A percentile compares a stretch with the other conserved stretches of the same genome.
Evolutionary conservation across 2,888 invertebrate species (phyloP).

Genomic region (Drosophila phalerata): DNA sequence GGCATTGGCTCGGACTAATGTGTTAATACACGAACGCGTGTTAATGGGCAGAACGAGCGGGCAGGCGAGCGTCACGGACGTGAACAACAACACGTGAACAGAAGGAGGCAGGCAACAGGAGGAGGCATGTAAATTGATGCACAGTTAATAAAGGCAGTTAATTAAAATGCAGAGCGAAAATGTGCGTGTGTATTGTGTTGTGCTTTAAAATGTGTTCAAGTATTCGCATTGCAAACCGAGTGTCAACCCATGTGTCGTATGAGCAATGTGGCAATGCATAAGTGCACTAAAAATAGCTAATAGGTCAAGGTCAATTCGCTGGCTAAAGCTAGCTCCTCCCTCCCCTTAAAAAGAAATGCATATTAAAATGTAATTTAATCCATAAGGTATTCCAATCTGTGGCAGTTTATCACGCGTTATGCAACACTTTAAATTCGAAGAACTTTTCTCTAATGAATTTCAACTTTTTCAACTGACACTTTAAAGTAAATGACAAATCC

Average conservation of each 20-base stretch:
- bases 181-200: slow-evolving; percentile 19
- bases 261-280: slow-evolving; percentile 17
- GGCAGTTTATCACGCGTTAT: slow-evolving; percentile 19
- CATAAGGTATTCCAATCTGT: background rate
- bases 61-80: slow-evolving; percentile 19
- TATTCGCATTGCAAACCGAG: slow-evolving; percentile 2
- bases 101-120: slow-evolving; percentile 3
- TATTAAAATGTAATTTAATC: slow-evolving; percentile 22
- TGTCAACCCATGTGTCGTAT: slow-evolving; percentile 32
- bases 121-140: slow-evolving; percentile 48
- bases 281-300: slow-evolving; percentile 61
- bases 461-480: slow-evolving; percentile 14
- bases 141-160: slow-evolving; percentile 70
- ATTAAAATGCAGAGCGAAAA: slow-evolving; percentile 62
- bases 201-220: slow-evolving; percentile 35
- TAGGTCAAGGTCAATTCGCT: slow-evolving; percentile 81
- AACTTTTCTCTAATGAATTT: background rate
- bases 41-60: slow-evolving; percentile 34
- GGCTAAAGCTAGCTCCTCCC: slow-evolving; percentile 27
- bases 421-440: slow-evolving; percentile 25
- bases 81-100: slow-evolving; percentile 16
- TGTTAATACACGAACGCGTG: slow-evolving; percentile 66
- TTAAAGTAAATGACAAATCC: slow-evolving; percentile 21
- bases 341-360: slow-evolving; percentile 3
- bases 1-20: slow-evolving; percentile 66